These are phyloP conservation scores for Eciton burchellii DNA, from an alignment of 1,140 invertebrate genomes.

Conservation along the genomic window DNA sequence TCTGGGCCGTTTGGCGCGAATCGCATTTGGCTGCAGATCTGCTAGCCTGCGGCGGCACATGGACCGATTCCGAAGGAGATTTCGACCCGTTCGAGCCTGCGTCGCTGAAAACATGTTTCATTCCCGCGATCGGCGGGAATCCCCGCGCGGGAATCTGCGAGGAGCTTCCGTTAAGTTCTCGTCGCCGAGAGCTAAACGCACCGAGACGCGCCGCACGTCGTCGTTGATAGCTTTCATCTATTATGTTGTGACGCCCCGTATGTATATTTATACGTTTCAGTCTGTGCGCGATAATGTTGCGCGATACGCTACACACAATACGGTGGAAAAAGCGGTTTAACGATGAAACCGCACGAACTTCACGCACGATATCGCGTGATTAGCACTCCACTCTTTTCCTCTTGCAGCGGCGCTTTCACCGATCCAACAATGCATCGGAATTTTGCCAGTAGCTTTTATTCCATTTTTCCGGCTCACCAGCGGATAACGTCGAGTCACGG, in stretches of 20 bases:
- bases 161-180: slow-evolving; percentile 7
- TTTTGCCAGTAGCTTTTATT: slow-evolving; percentile 59
- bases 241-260: slow-evolving; percentile 14
- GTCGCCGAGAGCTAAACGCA: no score
- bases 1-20: background rate
- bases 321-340: slow-evolving; percentile 15
- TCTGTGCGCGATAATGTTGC: slow-evolving; percentile 7
- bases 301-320: background rate
- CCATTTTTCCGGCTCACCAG: slow-evolving; percentile 40
- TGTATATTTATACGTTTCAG: slow-evolving; percentile 22
- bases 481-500: slow-evolving; percentile 51
- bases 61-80: slow-evolving; percentile 21
- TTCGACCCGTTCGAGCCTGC: background rate
- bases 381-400: slow-evolving; percentile 15
- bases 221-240: background rate
- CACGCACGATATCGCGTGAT: slow-evolving; percentile 57
- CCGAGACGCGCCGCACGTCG: background rate
- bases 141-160: background rate
- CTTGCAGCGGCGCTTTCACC: slow-evolving; percentile 49
- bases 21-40: slow-evolving; percentile 8
- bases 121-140: background rate
- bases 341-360: slow-evolving; percentile 52
- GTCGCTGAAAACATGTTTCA: background rate
- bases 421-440: slow-evolving; percentile 54
- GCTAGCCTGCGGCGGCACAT: slow-evolving; percentile 17